These are phyloP conservation scores for Bursaphelenchus mucronatus DNA, from an alignment of 1,140 invertebrate genomes.

Conservation along the genomic window DNA sequence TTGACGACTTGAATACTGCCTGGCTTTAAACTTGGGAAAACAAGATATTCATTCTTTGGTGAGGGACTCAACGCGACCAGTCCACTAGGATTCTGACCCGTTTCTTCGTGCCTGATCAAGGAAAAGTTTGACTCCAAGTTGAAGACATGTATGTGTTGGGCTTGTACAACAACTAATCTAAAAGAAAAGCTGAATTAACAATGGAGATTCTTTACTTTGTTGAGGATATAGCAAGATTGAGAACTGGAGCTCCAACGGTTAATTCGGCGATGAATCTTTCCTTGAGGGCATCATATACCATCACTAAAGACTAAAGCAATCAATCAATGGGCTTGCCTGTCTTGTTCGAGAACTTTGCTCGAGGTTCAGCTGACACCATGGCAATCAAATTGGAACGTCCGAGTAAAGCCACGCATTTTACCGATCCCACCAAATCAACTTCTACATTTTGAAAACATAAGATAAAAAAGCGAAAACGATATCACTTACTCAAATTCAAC, in stretches of 20 bases:
- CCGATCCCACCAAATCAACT: conserved; percentile 17
- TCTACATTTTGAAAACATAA: not conserved
- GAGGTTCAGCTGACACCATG: conserved; percentile 22
- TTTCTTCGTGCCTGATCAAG: conserved; percentile 20
- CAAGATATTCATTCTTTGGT: conserved; percentile 26
- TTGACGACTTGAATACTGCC: conserved; percentile 23
- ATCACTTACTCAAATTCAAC: conserved; percentile 19
- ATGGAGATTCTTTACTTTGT: conserved; percentile 12
- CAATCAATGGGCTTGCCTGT: not conserved
- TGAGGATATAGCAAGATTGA: conserved; percentile 18
- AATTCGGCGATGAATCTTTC: conserved; percentile 22
- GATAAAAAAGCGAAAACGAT: not conserved
- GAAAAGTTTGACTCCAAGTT: conserved; percentile 18
- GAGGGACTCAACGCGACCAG: conserved; percentile 19
- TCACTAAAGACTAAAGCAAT: conserved; percentile 1
- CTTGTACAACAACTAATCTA: conserved; percentile 26
- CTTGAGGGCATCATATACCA: conserved; percentile 21
- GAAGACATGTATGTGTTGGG: conserved; percentile 14
- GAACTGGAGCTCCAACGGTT: conserved; percentile 17
- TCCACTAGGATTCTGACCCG: conserved; percentile 20
- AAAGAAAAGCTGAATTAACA: conserved; percentile 10
- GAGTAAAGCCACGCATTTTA: conserved; percentile 25
- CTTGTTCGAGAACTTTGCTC: conserved; percentile 23
- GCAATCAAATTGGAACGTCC: conserved; percentile 24
- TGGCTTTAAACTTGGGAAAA: conserved; percentile 17